These are phyloP conservation scores for Ariopsis seemanni DNA, from an alignment of 2,113 vertebrate species.

Conservation along the genomic window DNA sequence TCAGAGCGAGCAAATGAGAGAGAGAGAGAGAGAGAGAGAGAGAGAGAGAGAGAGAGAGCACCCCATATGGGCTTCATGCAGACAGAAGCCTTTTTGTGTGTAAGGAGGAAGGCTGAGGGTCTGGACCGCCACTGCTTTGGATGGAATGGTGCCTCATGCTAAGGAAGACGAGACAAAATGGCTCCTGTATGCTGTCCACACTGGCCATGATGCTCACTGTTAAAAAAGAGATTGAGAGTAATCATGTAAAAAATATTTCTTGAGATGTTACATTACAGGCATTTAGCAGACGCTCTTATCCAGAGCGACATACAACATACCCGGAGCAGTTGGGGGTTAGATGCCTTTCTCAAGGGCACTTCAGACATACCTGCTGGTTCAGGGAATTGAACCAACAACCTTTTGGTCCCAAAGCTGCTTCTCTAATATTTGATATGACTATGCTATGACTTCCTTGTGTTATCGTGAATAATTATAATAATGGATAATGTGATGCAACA, in stretches of 20 bases:
- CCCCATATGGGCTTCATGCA: constrained; percentile 55
- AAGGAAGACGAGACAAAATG: constrained; percentile 14
- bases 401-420: no score
- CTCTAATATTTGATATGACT: no score
- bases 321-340: no score
- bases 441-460: no score
- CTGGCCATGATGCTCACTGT: background rate
- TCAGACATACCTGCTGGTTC: no score
- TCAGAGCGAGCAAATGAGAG: constrained; percentile 44
- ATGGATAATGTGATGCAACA: background rate
- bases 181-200: constrained; percentile 14
- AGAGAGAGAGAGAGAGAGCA: constrained; percentile 26
- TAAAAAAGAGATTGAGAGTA: background rate
- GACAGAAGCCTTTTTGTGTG: constrained; percentile 75
- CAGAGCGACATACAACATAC: no score
- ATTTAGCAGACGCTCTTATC: no score
- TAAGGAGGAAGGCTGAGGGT: constrained; percentile 27
- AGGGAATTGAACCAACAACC: no score
- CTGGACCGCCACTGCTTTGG: constrained; percentile 41
- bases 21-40: constrained; percentile 10
- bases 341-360: no score
- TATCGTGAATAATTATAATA: background rate
- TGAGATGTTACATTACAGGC: background rate
- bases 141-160: constrained; percentile 45
- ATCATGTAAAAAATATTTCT: background rate